Percentiles rank a stretch among this genome's conserved stretches.
These are phyloP conservation scores for Catagonus wagneri DNA, from an alignment of 2,113 vertebrate genomes.

Conservation along the genomic window DNA sequence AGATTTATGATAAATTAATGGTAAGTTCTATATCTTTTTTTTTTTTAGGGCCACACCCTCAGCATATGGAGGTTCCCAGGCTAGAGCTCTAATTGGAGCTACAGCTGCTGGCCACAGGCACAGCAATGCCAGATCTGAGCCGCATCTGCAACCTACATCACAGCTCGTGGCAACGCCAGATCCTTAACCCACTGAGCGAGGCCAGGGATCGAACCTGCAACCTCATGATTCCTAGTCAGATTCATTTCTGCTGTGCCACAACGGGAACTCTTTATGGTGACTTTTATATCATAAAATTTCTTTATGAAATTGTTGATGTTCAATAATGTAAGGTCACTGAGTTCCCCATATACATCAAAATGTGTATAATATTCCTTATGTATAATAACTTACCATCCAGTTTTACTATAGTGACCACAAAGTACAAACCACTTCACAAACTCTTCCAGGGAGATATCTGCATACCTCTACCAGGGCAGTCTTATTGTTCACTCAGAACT, in stretches of 20 bases:
- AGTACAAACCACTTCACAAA: not conserved
- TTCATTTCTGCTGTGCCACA: too few species aligned
- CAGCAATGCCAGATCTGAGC: too few species aligned
- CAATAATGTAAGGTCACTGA: not conserved
- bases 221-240: too few species aligned
- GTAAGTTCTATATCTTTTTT: not conserved
- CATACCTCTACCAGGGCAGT: not conserved
- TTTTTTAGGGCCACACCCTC: too few species aligned
- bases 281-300: not conserved
- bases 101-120: too few species aligned
- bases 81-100: too few species aligned
- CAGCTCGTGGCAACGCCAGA: too few species aligned
- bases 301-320: slow-evolving; percentile 25
- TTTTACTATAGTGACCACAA: not conserved
- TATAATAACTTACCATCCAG: not conserved
- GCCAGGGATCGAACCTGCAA: too few species aligned
- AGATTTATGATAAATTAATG: slow-evolving; percentile 32
- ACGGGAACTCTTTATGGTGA: not conserved
- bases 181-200: too few species aligned
- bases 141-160: too few species aligned
- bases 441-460: not conserved
- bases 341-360: not conserved
- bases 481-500: not conserved
- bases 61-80: too few species aligned
- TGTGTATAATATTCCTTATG: not conserved